Evolutionary conservation across 2,797 vertebrate species (phyloP), one percentile per base, ranked within the genome.

Genomic region (Eremophila alpestris): DNA sequence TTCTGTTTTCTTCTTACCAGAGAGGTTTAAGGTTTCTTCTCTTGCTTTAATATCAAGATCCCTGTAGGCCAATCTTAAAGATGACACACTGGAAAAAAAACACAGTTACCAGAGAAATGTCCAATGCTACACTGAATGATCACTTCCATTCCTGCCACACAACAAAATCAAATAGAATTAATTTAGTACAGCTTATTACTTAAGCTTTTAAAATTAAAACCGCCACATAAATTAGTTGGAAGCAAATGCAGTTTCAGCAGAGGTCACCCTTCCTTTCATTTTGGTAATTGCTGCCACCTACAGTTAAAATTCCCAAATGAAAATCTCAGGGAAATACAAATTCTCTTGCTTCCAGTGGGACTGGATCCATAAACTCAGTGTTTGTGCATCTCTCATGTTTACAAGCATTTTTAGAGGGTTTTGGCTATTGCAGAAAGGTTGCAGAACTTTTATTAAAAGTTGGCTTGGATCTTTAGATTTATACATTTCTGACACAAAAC

Each of bases 31-130:
- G 76, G 96, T 98, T 10, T 98, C 97, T 16, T 99, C 98, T 96
- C 98, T 99, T 90, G 98, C 97, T 74, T 99, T 98, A 83, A 99
- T 97, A 94, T 99, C 98, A 64, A 99, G 97, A 76, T 99, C 98
- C 96, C 98, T 98, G 69, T 99, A 99, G 83, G 99, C 98, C 94
- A 99, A 92, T 11, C 98, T 98, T 93, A 99, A 89, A 16, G 99
- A 99, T 0, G 98, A 96, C 6, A 98, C 95, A 0, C 98, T 98
- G 93, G 23, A 92, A 84, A n/a, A n/a, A 69, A 87, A 95, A 87
- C 10, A 67, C 2, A 34, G 45, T 60, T 51, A 86, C 40, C 27
- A 69, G 10, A 13, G 9, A 43, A 52, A 58, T 64, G 43, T 48
- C 48, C 71, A 89, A 26, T 20, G 26, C 21, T 63, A 41, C 22